Evolutionary conservation across 2,888 invertebrate species (phyloP), one percentile per base, ranked within the genome.

Genomic region (Caradrina kadenii): DNA sequence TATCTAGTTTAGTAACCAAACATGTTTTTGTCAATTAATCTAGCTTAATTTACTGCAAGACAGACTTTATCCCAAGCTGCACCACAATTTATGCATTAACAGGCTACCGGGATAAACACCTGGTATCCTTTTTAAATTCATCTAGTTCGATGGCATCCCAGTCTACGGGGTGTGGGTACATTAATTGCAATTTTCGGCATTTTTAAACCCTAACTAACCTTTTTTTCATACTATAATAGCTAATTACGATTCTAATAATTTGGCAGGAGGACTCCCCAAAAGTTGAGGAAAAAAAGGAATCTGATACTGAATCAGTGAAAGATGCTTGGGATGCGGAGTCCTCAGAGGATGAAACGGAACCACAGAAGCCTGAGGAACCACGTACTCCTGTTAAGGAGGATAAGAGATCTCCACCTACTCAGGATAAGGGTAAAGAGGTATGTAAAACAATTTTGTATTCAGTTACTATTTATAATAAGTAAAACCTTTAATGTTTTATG

Each of bases 251-350:
- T 42, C 15, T 42, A 42, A 15, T 17, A 50, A 42, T 65, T 39
- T 53, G 2, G 45, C 66, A 93, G 93, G 91, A 92, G 64, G 92
- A 90, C 62, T 81, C 84, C 17, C 89, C 87, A 19, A 93, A 92
- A 84, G 70, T 78, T 11, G 89, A 86, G 52, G 89, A 88, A 48
- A 93, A 91, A 72, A 90, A 93, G 49, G 93, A 92, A 74, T 88
- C 91, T 8, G 96, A 96, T 13, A 96, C 96, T 82, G 97, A 97
- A 73, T 88, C 90, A 6, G 97, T 98, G 0, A 98, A 98, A 90
- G 98, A 98, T 86, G 97, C 98, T 0, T 98, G 98, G 98, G 98
- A 98, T 93, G 98, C 97, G 0, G 97, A 97, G 73, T 97, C 97
- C 56, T 95, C 95, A 1, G 96, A 96, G 67, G 97, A 96, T 19